phyloP scores from a whole-genome alignment of 2,797 vertebrate genomes.

The Momotus momota region DNA sequence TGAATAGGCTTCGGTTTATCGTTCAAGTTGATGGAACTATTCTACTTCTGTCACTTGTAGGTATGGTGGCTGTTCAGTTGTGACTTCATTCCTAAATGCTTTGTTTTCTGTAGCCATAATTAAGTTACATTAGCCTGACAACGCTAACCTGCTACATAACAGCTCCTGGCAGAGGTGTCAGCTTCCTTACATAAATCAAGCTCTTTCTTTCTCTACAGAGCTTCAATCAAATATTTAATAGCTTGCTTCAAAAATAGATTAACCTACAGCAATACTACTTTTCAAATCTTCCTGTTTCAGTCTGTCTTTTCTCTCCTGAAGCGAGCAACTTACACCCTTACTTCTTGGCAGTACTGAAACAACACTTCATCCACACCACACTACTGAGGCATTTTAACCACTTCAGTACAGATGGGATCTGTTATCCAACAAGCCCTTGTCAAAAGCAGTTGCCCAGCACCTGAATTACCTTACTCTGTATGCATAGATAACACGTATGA shows the following conservation, averaged over 20 bases:
- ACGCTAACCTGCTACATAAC: background rate
- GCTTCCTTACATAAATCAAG: background rate
- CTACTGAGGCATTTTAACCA: background rate
- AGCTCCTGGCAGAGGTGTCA: background rate
- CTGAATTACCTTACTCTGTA: background rate
- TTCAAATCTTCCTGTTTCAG: background rate
- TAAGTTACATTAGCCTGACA: conserved; percentile 3
- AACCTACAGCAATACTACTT: background rate
- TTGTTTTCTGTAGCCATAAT: background rate
- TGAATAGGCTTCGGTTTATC: conserved; percentile 27
- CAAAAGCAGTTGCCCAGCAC: background rate
- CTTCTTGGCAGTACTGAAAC: background rate
- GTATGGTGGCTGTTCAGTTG: background rate
- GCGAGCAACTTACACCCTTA: background rate
- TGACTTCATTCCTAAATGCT: conserved; percentile 14
- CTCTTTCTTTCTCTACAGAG: background rate
- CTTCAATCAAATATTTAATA: background rate
- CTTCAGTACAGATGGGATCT: background rate
- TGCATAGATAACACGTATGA: rapidly evolving
- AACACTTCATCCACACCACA: rapidly evolving
- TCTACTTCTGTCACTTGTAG: conserved; percentile 47
- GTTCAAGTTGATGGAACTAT: conserved; percentile 32
- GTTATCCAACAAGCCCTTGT: background rate
- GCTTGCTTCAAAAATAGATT: background rate
- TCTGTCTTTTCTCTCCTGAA: background rate